phyloP scores from a whole-genome alignment of 2,888 invertebrate species.

The Ormyrus labotus region DNA sequence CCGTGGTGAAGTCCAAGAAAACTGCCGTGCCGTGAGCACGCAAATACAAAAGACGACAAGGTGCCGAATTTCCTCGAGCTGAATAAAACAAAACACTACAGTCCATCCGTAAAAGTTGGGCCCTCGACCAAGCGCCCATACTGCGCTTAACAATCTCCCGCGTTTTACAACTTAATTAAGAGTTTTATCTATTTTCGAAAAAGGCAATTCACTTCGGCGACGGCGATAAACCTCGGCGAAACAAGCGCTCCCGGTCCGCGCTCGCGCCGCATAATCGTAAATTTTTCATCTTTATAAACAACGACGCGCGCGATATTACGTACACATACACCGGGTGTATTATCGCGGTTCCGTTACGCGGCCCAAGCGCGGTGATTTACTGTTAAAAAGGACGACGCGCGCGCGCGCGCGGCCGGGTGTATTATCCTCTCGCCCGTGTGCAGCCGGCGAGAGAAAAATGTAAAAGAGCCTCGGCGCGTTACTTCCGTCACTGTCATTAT shows the following conservation, averaged over 20 bases:
- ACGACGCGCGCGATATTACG: slow-evolving; percentile 16
- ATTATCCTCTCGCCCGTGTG: slow-evolving; percentile 2
- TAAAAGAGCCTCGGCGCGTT: slow-evolving; percentile 13
- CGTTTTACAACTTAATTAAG: slow-evolving; percentile 14
- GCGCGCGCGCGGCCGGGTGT: background rate
- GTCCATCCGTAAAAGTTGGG: too few species aligned
- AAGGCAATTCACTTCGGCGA: background rate
- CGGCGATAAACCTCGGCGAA: background rate
- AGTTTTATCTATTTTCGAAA: slow-evolving; percentile 12
- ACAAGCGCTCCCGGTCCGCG: background rate
- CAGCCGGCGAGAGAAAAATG: background rate
- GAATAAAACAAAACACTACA: too few species aligned
- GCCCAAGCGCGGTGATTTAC: slow-evolving; percentile 34
- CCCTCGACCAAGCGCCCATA: too few species aligned
- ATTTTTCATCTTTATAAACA: slow-evolving; percentile 38
- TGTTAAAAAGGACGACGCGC: slow-evolving; percentile 28
- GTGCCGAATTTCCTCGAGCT: too few species aligned
- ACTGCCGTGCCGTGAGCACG: too few species aligned
- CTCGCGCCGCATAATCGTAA: slow-evolving; percentile 22
- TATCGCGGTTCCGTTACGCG: slow-evolving; percentile 31
- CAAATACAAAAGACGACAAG: too few species aligned
- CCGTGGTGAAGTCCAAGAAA: too few species aligned
- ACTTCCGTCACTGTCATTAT: slow-evolving; percentile 48
- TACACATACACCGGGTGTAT: slow-evolving; percentile 7
- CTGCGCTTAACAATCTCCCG: too few species aligned